Base-by-base conservation (phyloP, 2,797 vertebrate species). In the Macropodus opercularis region DNA sequence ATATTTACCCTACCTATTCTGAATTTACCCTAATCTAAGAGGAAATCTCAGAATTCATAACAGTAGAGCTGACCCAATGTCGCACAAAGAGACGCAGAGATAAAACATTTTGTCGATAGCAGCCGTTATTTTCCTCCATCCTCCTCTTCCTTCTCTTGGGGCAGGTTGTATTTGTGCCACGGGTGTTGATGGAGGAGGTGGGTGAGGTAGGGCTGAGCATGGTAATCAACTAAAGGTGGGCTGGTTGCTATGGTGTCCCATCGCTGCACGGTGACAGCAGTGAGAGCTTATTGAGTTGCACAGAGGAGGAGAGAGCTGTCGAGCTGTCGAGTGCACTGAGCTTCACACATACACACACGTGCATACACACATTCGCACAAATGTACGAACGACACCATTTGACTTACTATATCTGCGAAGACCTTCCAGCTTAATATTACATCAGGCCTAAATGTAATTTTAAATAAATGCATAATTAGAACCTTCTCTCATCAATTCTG, bases 261-360 rank as follows among this genome's bases (percentile, higher is more conserved):
- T 69, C 22, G 2, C 31, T 81, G 90, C 91, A 90, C 90, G 80
- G 63, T 87, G 91, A 91, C 92, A 94, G 92, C 92, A 92, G 91
- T 83, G 85, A 78, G 72, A 46, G 84, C 85, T 83, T 86, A 87
- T 81, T 88, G 91, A 93, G 80, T 87, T 85, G 50, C 71, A 83
- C 81, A 87, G 85, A 79, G 82, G 78, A 89, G 79, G 79, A 77
- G 72, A 80, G 87, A 85, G 86, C 87, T 91, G 90, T 90, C 75
- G 80, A 86, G 74, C 72, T 67, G 77, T 76, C 62, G 61, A 69
- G 69, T 73, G 61, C 63, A 29, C 62, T 18, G 55, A 69, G 59
- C 48, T 68, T 65, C 56, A 69, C 66, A 58, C 40, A 38, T 44
- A 36, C 26, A 60, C 42, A 51, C 17, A 46, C 50, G 48, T 12